Conservation (phyloP, 2,113 vertebrate species). For the Polypterus bichir region DNA sequence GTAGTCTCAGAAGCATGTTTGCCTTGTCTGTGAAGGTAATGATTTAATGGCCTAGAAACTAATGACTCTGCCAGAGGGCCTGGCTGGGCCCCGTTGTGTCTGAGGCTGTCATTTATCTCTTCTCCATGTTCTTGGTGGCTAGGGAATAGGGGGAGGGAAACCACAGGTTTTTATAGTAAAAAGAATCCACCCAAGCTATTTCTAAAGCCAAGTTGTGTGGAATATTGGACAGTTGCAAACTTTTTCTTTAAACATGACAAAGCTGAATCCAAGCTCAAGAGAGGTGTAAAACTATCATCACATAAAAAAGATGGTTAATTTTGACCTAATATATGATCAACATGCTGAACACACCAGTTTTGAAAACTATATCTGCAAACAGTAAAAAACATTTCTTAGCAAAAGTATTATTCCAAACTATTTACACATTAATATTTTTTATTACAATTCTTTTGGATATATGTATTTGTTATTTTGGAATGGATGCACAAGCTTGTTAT, state of each 20-base stretch:
- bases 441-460: too few species aligned
- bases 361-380: too few species aligned
- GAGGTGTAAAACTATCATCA: conserved; percentile 43
- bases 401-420: too few species aligned
- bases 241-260: conserved; percentile 35
- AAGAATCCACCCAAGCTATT: conserved; percentile 40
- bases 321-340: conserved; percentile 3
- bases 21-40: conserved; percentile 51
- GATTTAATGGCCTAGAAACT: conserved; percentile 54
- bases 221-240: conserved; percentile 44
- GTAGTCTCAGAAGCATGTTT: conserved; percentile 40
- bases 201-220: conserved; percentile 43
- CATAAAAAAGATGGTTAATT: conserved; percentile 33
- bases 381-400: too few species aligned
- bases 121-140: conserved; percentile 23
- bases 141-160: conserved; percentile 42
- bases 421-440: too few species aligned
- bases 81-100: conserved; percentile 45
- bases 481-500: too few species aligned
- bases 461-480: too few species aligned
- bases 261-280: conserved; percentile 37
- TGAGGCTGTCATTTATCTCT: conserved; percentile 46
- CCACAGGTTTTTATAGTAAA: conserved; percentile 46
- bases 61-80: conserved; percentile 58
- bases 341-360: not conserved